phyloP scores from a whole-genome alignment of 2,888 invertebrate species.

The Lamproptera curius region DNA sequence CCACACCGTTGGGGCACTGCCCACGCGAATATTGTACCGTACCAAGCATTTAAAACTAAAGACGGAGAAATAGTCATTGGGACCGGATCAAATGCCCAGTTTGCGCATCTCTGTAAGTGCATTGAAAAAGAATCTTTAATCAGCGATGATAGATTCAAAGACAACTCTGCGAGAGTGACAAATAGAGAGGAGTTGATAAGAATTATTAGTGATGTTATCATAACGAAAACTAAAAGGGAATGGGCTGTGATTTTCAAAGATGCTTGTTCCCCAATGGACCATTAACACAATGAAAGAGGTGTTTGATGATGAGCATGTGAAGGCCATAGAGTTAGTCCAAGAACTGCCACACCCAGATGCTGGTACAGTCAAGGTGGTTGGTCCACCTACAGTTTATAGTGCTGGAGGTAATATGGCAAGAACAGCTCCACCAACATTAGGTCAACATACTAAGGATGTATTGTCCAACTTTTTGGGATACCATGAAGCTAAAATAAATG shows the following conservation, averaged over 20 bases:
- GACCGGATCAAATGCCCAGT: conserved; percentile 91
- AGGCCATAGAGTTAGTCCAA: conserved; percentile 84
- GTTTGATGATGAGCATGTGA: conserved; percentile 92
- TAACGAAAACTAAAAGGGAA: conserved; percentile 82
- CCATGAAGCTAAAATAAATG: conserved; percentile 77
- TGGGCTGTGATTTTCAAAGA: conserved; percentile 86
- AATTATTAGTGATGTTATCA: conserved; percentile 77
- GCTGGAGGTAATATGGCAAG: conserved; percentile 83
- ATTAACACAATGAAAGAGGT: conserved; percentile 92
- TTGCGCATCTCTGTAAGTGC: conserved; percentile 82
- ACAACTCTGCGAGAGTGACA: conserved; percentile 86
- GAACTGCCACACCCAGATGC: conserved; percentile 83
- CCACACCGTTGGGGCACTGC: conserved; percentile 93
- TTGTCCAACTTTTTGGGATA: conserved; percentile 83
- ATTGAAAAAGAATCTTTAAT: conserved; percentile 80
- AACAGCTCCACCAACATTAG: conserved; percentile 88
- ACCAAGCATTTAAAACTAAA: conserved; percentile 91
- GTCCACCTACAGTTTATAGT: conserved; percentile 91
- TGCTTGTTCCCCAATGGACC: conserved; percentile 91
- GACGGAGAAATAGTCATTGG: conserved; percentile 93
- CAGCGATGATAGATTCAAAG: conserved; percentile 80
- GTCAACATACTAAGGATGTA: conserved; percentile 91
- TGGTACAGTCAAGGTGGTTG: conserved; percentile 87
- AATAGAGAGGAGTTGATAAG: conserved; percentile 84
- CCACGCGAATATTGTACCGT: conserved; percentile 96